A percentile compares a stretch with the other conserved stretches of the same genome.
These are phyloP conservation scores for Spheniscus mendiculus DNA, from an alignment of 2,113 vertebrate genomes.

Conservation along the genomic window DNA sequence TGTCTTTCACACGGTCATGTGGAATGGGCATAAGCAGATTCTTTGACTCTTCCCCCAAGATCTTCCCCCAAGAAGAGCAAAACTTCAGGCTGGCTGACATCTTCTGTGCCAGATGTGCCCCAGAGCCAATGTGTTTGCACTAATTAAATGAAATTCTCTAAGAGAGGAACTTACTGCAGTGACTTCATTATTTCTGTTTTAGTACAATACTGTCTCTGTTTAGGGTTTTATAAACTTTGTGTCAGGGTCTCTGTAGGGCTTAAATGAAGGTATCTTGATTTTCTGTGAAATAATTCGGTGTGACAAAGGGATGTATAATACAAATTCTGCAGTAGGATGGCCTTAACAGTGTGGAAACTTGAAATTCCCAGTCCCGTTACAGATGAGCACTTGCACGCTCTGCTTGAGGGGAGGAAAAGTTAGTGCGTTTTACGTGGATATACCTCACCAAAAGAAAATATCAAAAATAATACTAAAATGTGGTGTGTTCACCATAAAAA, in stretches of 20 bases:
- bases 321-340: neutral
- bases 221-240: neutral
- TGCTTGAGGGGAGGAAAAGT: neutral
- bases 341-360: neutral
- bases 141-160: neutral
- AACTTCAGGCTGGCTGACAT: neutral
- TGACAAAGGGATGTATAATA: neutral
- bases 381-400: neutral
- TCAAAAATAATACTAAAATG: neutral
- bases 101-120: neutral
- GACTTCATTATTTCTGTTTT: neutral
- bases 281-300: neutral
- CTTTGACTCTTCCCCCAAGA: neutral
- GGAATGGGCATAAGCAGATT: neutral
- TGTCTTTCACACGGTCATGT: neutral
- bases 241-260: neutral
- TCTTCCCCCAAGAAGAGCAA: neutral
- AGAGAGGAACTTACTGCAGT: neutral
- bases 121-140: neutral
- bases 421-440: neutral
- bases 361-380: fast-evolving
- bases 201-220: neutral
- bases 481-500: neutral
- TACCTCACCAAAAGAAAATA: neutral
- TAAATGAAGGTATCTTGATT: neutral